Base-by-base conservation (phyloP, 2,113 vertebrate species). In the Oreotrochilus melanogaster region DNA sequence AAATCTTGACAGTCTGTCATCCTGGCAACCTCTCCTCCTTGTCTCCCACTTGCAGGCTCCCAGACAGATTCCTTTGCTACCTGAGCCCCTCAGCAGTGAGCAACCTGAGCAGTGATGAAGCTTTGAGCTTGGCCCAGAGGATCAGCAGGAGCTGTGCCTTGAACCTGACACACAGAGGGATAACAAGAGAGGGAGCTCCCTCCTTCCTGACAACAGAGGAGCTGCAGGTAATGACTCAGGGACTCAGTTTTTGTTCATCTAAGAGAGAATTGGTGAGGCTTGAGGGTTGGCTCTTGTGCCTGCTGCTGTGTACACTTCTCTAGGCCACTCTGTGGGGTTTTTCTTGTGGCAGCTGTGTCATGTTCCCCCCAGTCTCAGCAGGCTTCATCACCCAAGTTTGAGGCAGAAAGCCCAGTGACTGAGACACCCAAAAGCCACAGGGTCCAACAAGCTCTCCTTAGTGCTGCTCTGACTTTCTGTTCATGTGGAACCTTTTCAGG, bases 61-160 rank as follows among this genome's bases (percentile, higher is more conserved):
- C 97, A 4, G 80, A 86, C 27, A 75, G 25, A 4, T 58, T 97
- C 3, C 2, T 97, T 19, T 97, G 97, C 51, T 86, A 31, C 86
- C 88, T 97, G 83, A 95, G 74, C 67, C 92, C 96, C 31, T 24
- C 39, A 0, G 93, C 96, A 4, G 75, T 95, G 76, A 70, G 66
- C 1, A 81, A 69, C 58, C 56, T 96, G 69, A 95, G 75, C 86
- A 27, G 25, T 58, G 62, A 84, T 3, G 92, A 83, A 0, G 39
- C 75, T 56, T 11, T 97, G 57, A 50, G 3, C 2, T 23, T 96
- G 74, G 92, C 89, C 5, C 91, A 60, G 80, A 96, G 92, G 76
- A 84, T 97, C 24, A 97, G 35, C 8, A 71, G 30, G 92, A 71
- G 66, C 87, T 97, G 97, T n/a, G 57, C 12, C 0, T 33, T 58